Percentiles rank a stretch among this genome's conserved stretches.
Conservation (phyloP, 2,113 vertebrate species). For the Poicephalus meyeri region DNA sequence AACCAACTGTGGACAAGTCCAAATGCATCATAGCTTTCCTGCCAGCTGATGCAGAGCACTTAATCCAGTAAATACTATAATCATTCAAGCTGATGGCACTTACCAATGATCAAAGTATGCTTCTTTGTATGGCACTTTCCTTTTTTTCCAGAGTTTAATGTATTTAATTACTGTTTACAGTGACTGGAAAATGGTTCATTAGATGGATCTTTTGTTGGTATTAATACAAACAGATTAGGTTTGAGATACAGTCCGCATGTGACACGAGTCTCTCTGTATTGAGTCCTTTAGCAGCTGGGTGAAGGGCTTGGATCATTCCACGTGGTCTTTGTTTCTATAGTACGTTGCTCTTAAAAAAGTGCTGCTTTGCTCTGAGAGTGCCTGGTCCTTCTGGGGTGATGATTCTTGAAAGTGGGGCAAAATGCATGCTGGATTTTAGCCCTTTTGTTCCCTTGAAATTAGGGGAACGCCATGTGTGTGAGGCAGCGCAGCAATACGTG, state of each 20-base stretch:
- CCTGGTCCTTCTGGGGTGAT: not conserved
- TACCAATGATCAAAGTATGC: not conserved
- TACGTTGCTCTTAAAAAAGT: not conserved
- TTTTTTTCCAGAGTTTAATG: not conserved
- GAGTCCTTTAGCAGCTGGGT: not conserved
- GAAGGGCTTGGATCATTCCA: not conserved
- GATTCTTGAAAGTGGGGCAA: not conserved
- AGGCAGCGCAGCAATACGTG: too few relatives aligned
- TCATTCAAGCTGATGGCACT: not conserved
- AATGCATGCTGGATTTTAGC: fast-evolving
- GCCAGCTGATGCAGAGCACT: not conserved
- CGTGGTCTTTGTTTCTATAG: not conserved
- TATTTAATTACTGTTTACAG: constrained; percentile 20
- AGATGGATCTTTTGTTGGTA: not conserved
- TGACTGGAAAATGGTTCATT: constrained; percentile 18
- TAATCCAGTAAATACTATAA: not conserved
- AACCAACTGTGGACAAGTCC: not conserved
- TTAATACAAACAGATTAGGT: not conserved
- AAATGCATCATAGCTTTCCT: not conserved
- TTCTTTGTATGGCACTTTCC: not conserved
- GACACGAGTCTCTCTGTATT: fast-evolving
- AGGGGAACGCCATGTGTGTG: fast-evolving
- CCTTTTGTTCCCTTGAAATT: not conserved
- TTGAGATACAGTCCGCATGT: not conserved
- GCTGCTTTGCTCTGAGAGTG: fast-evolving